These are phyloP conservation scores for Eira barbara DNA, from an alignment of 2,113 vertebrate species.

Conservation along the genomic window DNA sequence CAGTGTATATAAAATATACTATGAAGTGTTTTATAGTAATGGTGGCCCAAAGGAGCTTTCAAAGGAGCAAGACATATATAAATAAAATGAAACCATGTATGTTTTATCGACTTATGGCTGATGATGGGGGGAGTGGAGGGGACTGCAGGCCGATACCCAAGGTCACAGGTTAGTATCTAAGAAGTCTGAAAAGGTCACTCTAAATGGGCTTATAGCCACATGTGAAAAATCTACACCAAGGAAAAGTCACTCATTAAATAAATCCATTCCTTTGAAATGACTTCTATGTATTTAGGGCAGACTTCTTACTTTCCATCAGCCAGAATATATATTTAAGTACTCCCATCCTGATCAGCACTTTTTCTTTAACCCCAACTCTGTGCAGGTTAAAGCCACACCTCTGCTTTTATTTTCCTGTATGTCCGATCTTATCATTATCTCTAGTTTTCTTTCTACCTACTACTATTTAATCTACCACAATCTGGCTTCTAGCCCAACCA, in stretches of 20 bases:
- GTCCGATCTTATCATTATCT: neutral
- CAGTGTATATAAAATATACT: neutral
- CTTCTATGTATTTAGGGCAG: neutral
- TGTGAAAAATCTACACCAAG: neutral
- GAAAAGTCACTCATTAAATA: neutral
- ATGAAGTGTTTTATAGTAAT: neutral
- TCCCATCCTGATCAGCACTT: neutral
- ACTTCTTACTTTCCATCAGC: neutral
- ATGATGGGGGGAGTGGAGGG: neutral
- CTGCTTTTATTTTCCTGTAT: neutral
- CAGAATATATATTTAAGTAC: neutral
- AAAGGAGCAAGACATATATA: neutral
- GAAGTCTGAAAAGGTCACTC: neutral
- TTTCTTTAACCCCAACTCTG: neutral
- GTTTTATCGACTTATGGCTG: neutral
- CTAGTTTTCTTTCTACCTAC: neutral
- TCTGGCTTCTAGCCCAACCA: neutral
- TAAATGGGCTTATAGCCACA: neutral
- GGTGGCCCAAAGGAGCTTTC: neutral
- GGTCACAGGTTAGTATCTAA: neutral
- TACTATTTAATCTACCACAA: neutral
- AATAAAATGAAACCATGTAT: neutral
- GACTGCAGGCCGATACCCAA: neutral
- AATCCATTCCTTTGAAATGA: neutral
- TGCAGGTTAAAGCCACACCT: neutral